Percentiles rank a stretch among this genome's conserved stretches.
These are phyloP conservation scores for Callimorpha dominula DNA, from an alignment of 2,888 invertebrate genomes.

Conservation along the genomic window DNA sequence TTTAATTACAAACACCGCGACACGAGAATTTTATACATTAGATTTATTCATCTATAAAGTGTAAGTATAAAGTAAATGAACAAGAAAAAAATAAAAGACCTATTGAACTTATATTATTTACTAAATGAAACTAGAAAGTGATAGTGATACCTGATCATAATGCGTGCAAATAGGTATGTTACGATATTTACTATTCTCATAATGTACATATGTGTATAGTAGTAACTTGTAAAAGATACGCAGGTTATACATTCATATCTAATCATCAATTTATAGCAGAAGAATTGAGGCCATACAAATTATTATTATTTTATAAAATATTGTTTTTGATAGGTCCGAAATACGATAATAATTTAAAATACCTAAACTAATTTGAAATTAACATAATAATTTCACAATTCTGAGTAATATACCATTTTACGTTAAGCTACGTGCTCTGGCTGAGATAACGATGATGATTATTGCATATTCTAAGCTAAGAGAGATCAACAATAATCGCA, in stretches of 20 bases:
- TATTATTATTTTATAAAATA: background rate
- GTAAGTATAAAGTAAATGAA: too few relatives aligned
- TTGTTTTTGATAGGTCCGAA: background rate
- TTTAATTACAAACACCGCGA: too few relatives aligned
- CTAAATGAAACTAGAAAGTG: background rate
- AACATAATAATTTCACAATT: too few relatives aligned
- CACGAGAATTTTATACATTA: too few relatives aligned
- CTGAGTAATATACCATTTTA: too few relatives aligned
- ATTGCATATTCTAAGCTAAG: too few relatives aligned
- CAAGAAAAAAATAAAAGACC: too few relatives aligned
- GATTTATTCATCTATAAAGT: too few relatives aligned
- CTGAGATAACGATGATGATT: too few relatives aligned
- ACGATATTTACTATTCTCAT: background rate
- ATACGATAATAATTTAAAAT: background rate
- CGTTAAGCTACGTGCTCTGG: too few relatives aligned
- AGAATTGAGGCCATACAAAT: background rate
- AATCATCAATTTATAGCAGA: background rate
- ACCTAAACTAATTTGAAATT: background rate
- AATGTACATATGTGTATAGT: background rate
- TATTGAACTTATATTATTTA: background rate
- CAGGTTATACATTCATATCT: background rate
- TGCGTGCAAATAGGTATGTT: background rate
- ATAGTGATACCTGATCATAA: background rate
- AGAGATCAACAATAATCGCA: too few relatives aligned
- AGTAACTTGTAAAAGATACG: background rate